phyloP scores from a whole-genome alignment of 2,113 vertebrate genomes.

The Coreoperca whiteheadi region DNA sequence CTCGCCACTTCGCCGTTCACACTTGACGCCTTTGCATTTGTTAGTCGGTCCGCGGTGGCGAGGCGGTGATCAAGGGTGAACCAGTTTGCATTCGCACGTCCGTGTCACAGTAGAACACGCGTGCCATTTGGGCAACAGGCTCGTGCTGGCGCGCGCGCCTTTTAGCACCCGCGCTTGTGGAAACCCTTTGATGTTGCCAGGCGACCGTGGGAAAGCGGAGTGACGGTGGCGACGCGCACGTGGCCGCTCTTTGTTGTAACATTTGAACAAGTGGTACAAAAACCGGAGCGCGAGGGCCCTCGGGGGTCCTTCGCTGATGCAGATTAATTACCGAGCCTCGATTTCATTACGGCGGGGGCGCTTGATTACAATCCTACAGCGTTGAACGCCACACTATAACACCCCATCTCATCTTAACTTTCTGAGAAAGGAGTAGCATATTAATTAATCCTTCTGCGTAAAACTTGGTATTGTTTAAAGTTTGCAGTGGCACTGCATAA shows the following conservation, averaged over 20 bases:
- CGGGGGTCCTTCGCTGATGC: background rate
- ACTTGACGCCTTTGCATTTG: constrained; percentile 45
- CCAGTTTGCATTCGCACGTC: constrained; percentile 27
- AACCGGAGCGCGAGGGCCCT: background rate
- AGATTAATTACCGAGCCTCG: background rate
- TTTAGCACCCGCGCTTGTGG: constrained; percentile 2
- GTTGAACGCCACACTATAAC: background rate
- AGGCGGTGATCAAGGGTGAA: background rate
- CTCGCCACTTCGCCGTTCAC: background rate
- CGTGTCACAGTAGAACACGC: constrained; percentile 22
- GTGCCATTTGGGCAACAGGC: constrained; percentile 61
- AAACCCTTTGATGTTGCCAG: constrained; percentile 31
- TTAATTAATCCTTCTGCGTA: background rate
- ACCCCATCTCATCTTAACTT: background rate
- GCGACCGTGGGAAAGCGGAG: constrained; percentile 41
- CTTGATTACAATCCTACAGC: background rate
- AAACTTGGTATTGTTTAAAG: background rate
- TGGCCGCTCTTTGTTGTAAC: background rate
- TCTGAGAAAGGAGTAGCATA: background rate
- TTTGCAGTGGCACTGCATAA: background rate
- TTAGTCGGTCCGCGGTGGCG: background rate
- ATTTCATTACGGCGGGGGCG: background rate
- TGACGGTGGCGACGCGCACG: background rate
- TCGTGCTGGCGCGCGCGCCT: constrained; percentile 36
- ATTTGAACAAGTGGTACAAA: background rate